Evolutionary conservation across 2,888 invertebrate genomes (phyloP), one percentile per base, ranked within the genome.

Genomic region (Stenoptilia bipunctidactyla): DNA sequence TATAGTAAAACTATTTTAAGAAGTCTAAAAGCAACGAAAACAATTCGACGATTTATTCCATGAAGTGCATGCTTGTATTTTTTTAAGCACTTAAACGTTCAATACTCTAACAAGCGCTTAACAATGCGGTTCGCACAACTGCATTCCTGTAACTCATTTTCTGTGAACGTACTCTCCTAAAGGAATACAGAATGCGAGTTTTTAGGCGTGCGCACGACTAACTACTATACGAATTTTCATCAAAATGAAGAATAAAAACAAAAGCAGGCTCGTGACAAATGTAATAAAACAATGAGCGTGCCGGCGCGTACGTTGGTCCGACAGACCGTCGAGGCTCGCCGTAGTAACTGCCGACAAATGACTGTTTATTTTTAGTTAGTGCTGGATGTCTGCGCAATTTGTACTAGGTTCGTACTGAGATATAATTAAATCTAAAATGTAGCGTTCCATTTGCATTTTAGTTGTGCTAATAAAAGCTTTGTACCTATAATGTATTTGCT

Each of bases 211-310:
- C 20, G 20, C 20, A 20, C 4, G 41, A 51, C 50, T 52, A 55
- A 52, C 61, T 58, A 59, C 60, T 55, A 61, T 68, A 75, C 67
- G 74, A 79, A 70, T 75, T 74, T 76, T 77, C 77, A 77, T 75
- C 77, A 70, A 75, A 80, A 64, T 71, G 62, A 64, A 71, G 71
- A 73, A 65, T 64, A 71, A 67, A 63, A 65, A 53, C 51, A 50
- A 49, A 50, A 48, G 51, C 49, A 47, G 52, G 52, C 52, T 20
- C 20, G 20, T 20, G 20, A 20, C 42, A 51, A 51, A 53, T 47
- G 47, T 58, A 62, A 66, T 70, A 71, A 74, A 70, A 65, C 61
- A 66, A 56, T 49, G 53, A 53, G 54, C 53, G 55, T 56, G 58
- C 60, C 63, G 58, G 49, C 57, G 46, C 20, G 20, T 20, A 20